Evolutionary conservation across 64 coral and sea anemone genomes (phyloP).

Genomic region (Stylophora pistillata): DNA sequence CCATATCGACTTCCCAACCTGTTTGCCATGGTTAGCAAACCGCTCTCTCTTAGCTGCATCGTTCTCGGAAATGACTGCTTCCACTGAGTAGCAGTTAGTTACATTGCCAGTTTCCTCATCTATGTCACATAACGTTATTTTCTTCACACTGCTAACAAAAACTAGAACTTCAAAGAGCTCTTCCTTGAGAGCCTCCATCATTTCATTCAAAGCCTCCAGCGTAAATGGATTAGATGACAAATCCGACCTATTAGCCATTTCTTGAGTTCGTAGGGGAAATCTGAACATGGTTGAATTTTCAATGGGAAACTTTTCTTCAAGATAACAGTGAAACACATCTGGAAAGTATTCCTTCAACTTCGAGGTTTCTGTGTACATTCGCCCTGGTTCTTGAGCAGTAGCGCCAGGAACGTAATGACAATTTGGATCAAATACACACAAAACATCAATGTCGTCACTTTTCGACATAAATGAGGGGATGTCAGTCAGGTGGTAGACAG

Average conservation of each 20-base stretch:
- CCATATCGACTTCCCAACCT: conserved; percentile 19
- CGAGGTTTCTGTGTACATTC: conserved; percentile 34
- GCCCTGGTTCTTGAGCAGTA: conserved; percentile 56
- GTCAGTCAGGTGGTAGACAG: conserved; percentile 90
- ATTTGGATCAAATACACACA: conserved; percentile 83
- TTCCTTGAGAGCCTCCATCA: conserved; percentile 40
- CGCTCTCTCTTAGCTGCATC: conserved; percentile 30
- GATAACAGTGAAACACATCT: conserved; percentile 64
- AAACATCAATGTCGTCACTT: conserved; percentile 54
- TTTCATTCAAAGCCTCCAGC: not conserved
- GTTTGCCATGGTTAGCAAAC: conserved; percentile 42
- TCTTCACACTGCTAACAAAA: conserved; percentile 59
- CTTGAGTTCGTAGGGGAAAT: conserved; percentile 53
- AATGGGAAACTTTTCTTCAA: conserved; percentile 43
- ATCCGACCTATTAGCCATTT: conserved; percentile 30
- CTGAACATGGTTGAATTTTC: conserved; percentile 65
- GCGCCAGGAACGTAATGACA: conserved; percentile 57
- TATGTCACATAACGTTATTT: conserved; percentile 54
- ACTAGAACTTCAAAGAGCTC: conserved; percentile 53
- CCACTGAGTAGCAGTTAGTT: conserved; percentile 4
- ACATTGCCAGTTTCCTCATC: not conserved
- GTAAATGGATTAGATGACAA: conserved; percentile 1
- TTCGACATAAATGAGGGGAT: conserved; percentile 67
- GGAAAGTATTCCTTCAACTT: conserved; percentile 47
- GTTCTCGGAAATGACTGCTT: conserved; percentile 15